phyloP scores from a whole-genome alignment of 2,113 vertebrate genomes.

The Lates calcarifer region DNA sequence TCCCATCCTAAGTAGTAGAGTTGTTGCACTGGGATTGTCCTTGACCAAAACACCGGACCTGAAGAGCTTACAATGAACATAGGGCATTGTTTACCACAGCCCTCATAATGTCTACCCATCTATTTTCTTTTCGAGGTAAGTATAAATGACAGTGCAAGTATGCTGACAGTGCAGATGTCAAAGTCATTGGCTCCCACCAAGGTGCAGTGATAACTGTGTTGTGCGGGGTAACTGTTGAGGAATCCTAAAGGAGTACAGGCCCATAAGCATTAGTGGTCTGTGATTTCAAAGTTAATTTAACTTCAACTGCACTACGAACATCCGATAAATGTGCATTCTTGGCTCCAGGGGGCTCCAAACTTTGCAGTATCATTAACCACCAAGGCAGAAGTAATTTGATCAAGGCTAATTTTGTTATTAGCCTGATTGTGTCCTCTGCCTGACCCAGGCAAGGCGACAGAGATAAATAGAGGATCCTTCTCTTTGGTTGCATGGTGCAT shows the following conservation, averaged over 20 bases:
- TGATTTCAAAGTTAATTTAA: conserved; percentile 72
- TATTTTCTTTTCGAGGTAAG: conserved; percentile 29
- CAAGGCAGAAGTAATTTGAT: conserved; percentile 78
- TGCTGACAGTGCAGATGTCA: conserved; percentile 68
- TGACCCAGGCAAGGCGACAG: conserved; percentile 62
- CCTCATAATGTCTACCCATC: conserved; percentile 45
- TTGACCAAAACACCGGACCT: conserved; percentile 38
- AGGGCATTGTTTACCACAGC: conserved; percentile 43
- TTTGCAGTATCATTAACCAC: conserved; percentile 77
- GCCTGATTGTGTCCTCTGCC: conserved; percentile 73
- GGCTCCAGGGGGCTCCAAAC: conserved; percentile 68
- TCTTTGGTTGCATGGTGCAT: conserved; percentile 23
- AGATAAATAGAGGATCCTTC: conserved; percentile 57
- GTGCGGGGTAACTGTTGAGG: conserved; percentile 43
- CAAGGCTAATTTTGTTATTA: conserved; percentile 77
- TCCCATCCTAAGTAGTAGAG: conserved; percentile 53
- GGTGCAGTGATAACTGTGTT: conserved; percentile 47
- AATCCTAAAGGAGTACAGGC: conserved; percentile 56
- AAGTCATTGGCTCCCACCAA: conserved; percentile 50
- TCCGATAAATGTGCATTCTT: conserved; percentile 67
- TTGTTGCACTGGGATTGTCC: conserved; percentile 40
- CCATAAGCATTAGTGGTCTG: conserved; percentile 51
- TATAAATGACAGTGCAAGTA: conserved; percentile 49
- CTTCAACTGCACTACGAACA: conserved; percentile 52
- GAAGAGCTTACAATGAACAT: conserved; percentile 40